These are phyloP conservation scores for Sinocyclocheilus anophthalmus DNA, from an alignment of 2,113 vertebrate genomes.

Conservation along the genomic window DNA sequence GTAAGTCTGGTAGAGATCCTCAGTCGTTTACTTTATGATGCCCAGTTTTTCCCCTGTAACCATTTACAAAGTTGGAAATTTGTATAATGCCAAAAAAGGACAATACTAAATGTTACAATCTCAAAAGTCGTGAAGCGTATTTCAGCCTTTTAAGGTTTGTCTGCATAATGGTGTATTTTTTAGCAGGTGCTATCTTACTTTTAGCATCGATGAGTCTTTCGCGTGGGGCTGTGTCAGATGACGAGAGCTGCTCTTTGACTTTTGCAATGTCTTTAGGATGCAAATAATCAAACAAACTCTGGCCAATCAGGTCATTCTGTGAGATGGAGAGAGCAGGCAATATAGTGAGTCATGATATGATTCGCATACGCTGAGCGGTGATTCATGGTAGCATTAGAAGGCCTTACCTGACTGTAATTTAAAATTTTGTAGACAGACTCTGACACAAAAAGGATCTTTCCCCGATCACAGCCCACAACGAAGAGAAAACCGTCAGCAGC, in stretches of 20 bases:
- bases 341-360: background rate
- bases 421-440: slow-evolving; percentile 96
- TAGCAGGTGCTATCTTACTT: slow-evolving; percentile 65
- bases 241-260: slow-evolving; percentile 87
- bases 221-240: slow-evolving; percentile 73
- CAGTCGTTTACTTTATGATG: background rate
- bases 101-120: no score
- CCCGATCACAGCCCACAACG: slow-evolving; percentile 94
- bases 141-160: background rate
- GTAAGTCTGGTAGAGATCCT: background rate
- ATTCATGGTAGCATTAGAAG: background rate
- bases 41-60: background rate
- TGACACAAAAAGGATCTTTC: slow-evolving; percentile 93
- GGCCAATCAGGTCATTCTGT: slow-evolving; percentile 82
- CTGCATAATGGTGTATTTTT: background rate
- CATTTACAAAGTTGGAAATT: background rate
- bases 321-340: background rate
- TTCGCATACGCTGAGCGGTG: background rate
- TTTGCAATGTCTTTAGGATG: slow-evolving; percentile 89
- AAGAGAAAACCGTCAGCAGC: slow-evolving; percentile 94
- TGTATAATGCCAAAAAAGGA: background rate
- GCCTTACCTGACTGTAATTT: slow-evolving; percentile 89
- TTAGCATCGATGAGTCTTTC: slow-evolving; percentile 82
- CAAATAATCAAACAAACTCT: slow-evolving; percentile 86
- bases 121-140: no score